phyloP scores from a whole-genome alignment of 2,797 vertebrate genomes.

The Furcifer pardalis region DNA sequence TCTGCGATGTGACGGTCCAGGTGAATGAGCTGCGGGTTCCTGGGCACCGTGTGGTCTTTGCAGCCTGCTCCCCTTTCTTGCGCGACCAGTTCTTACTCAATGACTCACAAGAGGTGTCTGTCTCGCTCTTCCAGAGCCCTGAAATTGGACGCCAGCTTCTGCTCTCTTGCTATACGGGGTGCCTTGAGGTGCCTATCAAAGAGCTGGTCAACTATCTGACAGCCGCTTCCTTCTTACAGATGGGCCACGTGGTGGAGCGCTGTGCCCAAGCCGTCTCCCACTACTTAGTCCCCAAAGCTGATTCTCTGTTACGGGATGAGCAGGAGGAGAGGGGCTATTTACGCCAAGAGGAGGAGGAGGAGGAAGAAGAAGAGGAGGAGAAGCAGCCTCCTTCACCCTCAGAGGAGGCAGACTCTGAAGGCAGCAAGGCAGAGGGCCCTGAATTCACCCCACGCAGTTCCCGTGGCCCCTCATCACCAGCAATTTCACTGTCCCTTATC shows the following conservation, averaged over 20 bases:
- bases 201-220: slow-evolving; percentile 42
- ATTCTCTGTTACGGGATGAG: neutral
- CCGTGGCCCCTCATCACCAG: neutral
- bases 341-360: neutral
- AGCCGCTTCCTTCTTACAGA: slow-evolving; percentile 36
- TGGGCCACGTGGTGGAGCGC: slow-evolving; percentile 46
- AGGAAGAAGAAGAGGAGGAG: neutral
- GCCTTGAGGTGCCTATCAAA: slow-evolving; percentile 36
- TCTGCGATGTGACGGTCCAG: slow-evolving; percentile 48
- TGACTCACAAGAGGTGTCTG: slow-evolving; percentile 17
- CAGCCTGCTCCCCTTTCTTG: slow-evolving; percentile 50
- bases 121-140: slow-evolving; percentile 30
- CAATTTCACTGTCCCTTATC: slow-evolving; percentile 10
- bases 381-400: neutral
- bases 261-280: slow-evolving; percentile 35
- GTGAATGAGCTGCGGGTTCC: slow-evolving; percentile 37
- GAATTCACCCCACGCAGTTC: neutral
- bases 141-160: slow-evolving; percentile 36
- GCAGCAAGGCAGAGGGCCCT: neutral
- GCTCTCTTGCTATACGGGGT: slow-evolving; percentile 43
- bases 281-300: slow-evolving; percentile 33
- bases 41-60: slow-evolving; percentile 45
- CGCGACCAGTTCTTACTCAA: slow-evolving; percentile 48
- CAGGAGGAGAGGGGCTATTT: neutral
- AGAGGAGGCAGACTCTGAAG: neutral